Evolutionary conservation across 2,888 invertebrate genomes (phyloP).

Genomic region (Schizotus pectinicornis): DNA sequence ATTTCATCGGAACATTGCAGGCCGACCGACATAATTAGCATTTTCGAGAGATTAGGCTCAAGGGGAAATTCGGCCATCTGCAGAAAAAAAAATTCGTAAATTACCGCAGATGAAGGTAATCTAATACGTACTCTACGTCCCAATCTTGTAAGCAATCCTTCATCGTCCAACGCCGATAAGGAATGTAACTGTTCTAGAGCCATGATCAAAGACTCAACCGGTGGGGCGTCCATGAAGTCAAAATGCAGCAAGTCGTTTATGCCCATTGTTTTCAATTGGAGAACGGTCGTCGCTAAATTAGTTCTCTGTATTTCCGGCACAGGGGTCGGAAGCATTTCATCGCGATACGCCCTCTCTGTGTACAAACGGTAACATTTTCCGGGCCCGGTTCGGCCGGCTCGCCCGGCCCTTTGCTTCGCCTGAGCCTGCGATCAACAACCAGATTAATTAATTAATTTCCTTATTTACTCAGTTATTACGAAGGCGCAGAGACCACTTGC

Average conservation of each 20-base stretch:
- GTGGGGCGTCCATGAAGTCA: slow-evolving; percentile 99
- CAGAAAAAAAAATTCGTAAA: slow-evolving; percentile 39
- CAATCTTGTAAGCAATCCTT: slow-evolving; percentile 82
- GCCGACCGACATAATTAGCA: slow-evolving; percentile 99
- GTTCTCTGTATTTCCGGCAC: slow-evolving; percentile 99
- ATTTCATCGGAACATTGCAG: slow-evolving; percentile 98
- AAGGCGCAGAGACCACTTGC: too few species aligned
- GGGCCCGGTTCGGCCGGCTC: slow-evolving; percentile 97
- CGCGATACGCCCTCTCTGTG: slow-evolving; percentile 96
- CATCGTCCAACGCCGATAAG: slow-evolving; percentile 94
- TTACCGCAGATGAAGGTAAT: too few species aligned
- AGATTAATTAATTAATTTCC: too few species aligned
- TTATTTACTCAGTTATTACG: too few species aligned
- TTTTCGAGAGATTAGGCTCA: slow-evolving; percentile 97
- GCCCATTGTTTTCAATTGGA: slow-evolving; percentile 99
- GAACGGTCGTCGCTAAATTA: slow-evolving; percentile 93
- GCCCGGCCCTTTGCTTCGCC: slow-evolving; percentile 95
- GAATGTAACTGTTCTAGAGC: slow-evolving; percentile 97
- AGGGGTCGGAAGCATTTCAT: slow-evolving; percentile 98
- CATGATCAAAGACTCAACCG: slow-evolving; percentile 96
- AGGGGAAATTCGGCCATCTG: slow-evolving; percentile 99
- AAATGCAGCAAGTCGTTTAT: slow-evolving; percentile 98
- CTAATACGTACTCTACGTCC: slow-evolving; percentile 71
- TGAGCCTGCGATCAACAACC: slow-evolving; percentile 70
- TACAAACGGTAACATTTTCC: slow-evolving; percentile 97